These are phyloP conservation scores for Aegotheles bennettii DNA, from an alignment of 2,113 vertebrate species.

Conservation along the genomic window DNA sequence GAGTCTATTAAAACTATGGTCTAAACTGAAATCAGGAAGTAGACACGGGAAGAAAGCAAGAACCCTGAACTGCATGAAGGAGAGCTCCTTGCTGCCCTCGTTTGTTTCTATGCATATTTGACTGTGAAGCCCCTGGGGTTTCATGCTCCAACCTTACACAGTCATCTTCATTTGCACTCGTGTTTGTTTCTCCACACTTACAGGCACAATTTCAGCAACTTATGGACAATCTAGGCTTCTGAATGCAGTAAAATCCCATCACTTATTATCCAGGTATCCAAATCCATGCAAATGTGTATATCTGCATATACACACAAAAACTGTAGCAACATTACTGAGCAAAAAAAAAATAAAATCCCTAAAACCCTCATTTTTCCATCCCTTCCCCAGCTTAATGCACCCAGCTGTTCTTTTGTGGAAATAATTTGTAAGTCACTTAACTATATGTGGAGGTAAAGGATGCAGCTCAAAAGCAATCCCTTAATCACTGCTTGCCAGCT, in stretches of 20 bases:
- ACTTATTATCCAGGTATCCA: neutral
- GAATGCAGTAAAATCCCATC: neutral
- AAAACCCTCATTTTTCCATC: neutral
- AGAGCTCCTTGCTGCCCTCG: neutral
- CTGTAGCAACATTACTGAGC: neutral
- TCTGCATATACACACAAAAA: neutral
- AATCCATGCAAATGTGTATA: conserved; percentile 16
- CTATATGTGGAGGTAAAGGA: neutral
- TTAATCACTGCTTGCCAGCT: neutral
- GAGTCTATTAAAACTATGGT: neutral
- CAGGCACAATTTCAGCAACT: neutral
- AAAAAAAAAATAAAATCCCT: neutral
- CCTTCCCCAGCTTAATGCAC: neutral
- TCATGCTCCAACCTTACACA: neutral
- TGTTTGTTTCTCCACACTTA: neutral
- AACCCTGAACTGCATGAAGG: neutral
- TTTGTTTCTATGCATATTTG: neutral
- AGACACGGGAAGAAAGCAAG: neutral
- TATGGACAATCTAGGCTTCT: neutral
- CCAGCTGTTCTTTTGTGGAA: neutral
- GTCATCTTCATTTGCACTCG: neutral
- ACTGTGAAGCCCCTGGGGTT: neutral
- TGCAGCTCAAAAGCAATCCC: neutral
- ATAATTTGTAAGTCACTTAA: neutral
- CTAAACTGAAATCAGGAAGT: conserved; percentile 6